These are phyloP conservation scores for Parasteatoda tepidariorum DNA, from an alignment of 1,140 invertebrate species.

Conservation along the genomic window DNA sequence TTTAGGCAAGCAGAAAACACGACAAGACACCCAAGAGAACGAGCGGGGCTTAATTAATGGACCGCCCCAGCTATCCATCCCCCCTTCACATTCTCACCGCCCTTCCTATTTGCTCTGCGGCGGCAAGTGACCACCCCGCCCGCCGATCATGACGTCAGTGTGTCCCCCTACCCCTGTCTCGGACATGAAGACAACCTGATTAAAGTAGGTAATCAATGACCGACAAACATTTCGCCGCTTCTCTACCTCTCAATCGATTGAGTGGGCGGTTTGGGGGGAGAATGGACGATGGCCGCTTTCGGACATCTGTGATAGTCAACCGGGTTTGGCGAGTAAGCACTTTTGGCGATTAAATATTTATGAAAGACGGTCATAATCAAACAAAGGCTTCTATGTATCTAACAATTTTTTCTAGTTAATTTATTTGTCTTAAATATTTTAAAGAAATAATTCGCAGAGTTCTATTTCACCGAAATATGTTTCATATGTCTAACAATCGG, in stretches of 20 bases:
- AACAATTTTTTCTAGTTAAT: neutral
- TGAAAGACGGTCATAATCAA: neutral
- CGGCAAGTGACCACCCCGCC: slow-evolving; percentile 56
- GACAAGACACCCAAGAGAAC: neutral
- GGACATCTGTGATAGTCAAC: slow-evolving; percentile 24
- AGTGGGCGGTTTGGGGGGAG: neutral
- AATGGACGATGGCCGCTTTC: slow-evolving; percentile 1
- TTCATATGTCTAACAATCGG: too few species aligned
- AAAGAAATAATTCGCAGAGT: neutral
- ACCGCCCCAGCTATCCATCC: slow-evolving; percentile 26
- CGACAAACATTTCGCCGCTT: slow-evolving; percentile 60
- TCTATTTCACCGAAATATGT: neutral
- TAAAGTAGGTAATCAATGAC: slow-evolving; percentile 60
- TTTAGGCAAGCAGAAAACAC: slow-evolving; percentile 25
- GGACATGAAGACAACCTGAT: slow-evolving; percentile 60
- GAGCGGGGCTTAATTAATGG: slow-evolving; percentile 56
- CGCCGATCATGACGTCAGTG: slow-evolving; percentile 49
- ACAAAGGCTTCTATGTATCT: neutral
- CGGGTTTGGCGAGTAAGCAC: slow-evolving; percentile 16
- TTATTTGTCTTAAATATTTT: neutral
- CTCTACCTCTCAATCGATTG: slow-evolving; percentile 25
- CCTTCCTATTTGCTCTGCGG: slow-evolving; percentile 52
- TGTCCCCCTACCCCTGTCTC: neutral
- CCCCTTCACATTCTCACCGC: neutral
- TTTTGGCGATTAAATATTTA: neutral